phyloP scores from a whole-genome alignment of 1,140 invertebrate species.

The Bradynema listronoti region DNA sequence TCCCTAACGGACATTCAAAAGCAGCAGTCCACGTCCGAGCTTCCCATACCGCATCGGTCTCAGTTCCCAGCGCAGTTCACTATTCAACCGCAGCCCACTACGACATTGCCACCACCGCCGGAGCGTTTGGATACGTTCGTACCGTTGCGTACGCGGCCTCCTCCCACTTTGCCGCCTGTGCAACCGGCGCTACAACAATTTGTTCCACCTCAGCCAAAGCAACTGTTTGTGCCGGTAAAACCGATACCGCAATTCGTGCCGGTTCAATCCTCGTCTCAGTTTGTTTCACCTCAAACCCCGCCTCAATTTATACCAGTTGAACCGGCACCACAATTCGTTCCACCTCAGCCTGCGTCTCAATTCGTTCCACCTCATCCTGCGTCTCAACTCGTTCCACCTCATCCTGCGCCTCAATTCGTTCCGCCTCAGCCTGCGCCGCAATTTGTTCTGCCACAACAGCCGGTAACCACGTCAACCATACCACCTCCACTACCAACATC shows the following conservation, averaged over 20 bases:
- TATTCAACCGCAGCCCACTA: slow-evolving; percentile 1
- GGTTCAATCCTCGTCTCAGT: background rate
- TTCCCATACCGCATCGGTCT: too few relatives aligned
- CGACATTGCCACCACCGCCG: background rate
- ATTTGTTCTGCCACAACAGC: background rate
- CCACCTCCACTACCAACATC: background rate
- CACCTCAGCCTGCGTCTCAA: slow-evolving; percentile 2
- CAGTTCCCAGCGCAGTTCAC: slow-evolving; percentile 6
- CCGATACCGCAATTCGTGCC: background rate
- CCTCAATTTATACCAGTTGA: background rate
- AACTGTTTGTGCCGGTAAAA: too few relatives aligned
- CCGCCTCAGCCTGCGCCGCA: background rate
- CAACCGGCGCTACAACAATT: background rate
- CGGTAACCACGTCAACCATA: background rate
- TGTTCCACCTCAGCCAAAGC: background rate
- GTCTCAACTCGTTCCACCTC: background rate
- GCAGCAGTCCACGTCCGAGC: too few relatives aligned
- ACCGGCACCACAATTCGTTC: background rate
- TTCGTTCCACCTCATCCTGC: background rate
- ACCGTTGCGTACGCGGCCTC: background rate
- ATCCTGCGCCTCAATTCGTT: slow-evolving; percentile 4
- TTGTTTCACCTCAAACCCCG: background rate
- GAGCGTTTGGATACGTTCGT: slow-evolving; percentile 25
- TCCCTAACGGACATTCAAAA: too few relatives aligned
- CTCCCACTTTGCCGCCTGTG: background rate